Base-by-base conservation (phyloP, 2,797 vertebrate genomes). In the Eutrigla gurnardus region DNA sequence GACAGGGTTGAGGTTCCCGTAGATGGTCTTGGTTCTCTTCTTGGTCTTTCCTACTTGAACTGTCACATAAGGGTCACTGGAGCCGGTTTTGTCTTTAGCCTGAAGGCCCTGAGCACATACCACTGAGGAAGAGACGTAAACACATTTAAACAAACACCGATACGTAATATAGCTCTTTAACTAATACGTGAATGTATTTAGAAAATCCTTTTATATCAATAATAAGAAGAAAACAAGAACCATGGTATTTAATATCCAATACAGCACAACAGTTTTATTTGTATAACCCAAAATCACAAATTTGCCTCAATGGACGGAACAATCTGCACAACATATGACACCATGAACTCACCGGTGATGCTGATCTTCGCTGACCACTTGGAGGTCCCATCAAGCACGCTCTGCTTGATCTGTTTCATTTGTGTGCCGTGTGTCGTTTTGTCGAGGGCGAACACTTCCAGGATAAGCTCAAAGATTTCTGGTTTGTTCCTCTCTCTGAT, bases 351-450 rank as follows among this genome's bases (percentile, higher is more conserved):
- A 99, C 98, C 97, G 0, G 97, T 99, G 89, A 99, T 99, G 94
- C 96, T 98, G 92, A 99, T 99, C 92, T 99, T 99, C 54, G 97
- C 97, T 0, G 98, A 99, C 98, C 98, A 99, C 73, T 99, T 99
- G 65, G 98, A 99, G 0, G 98, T 99, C 54, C 98, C 98, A 0
- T 99, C 98, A 53, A 99, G 94, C 72, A 99, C 98, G 0, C 97
- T 99, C 91, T 99, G 97, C 75, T 99, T 99, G 80, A 99, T 97
- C 0, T 97, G 96, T 80, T 99, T 99, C 96, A 99, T 99, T 57
- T 98, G 97, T 1, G 96, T 96, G 0, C 83, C 96, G 25, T 99
- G 98, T 0, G 93, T 94, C 2, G 95, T 79, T 86, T 98, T 98
- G 85, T 93, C 94, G 33, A 98, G 92, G 0, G 73, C 96, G 18